phyloP scores from a whole-genome alignment of 2,888 invertebrate genomes.

The Apotomis capreana region DNA sequence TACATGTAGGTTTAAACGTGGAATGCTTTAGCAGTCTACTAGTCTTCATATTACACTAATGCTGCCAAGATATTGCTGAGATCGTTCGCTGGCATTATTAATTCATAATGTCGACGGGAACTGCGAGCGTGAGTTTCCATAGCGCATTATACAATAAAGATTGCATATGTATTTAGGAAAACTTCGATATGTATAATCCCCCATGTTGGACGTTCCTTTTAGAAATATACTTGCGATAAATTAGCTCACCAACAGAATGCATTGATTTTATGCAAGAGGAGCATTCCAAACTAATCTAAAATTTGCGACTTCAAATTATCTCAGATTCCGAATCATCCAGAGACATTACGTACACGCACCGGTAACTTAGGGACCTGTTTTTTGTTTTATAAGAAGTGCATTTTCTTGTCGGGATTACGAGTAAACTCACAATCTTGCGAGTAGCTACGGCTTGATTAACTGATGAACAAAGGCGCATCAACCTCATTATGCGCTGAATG shows the following conservation, averaged over 20 bases:
- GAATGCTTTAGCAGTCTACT: constrained; percentile 18
- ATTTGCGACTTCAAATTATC: too few species aligned
- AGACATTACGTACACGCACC: too few species aligned
- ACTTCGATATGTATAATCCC: too few species aligned
- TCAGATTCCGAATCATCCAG: too few species aligned
- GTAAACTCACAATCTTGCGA: constrained; percentile 19
- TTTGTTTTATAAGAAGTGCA: constrained; percentile 11
- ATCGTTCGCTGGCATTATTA: constrained; percentile 24
- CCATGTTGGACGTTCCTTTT: too few species aligned
- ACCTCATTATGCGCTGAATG: constrained; percentile 46
- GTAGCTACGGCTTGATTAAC: constrained; percentile 35
- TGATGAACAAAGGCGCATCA: constrained; percentile 39
- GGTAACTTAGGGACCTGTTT: background rate
- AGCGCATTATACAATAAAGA: background rate
- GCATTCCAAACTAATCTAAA: background rate
- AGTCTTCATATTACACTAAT: constrained; percentile 28
- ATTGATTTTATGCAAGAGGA: background rate
- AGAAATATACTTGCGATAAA: too few species aligned
- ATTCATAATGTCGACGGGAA: constrained; percentile 21
- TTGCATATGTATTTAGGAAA: background rate
- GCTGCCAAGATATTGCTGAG: constrained; percentile 21
- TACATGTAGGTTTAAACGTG: constrained; percentile 19
- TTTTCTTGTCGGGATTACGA: constrained; percentile 14
- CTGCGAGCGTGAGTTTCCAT: constrained; percentile 12
- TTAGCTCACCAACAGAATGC: background rate